Conservation (phyloP, 1,140 invertebrate genomes). For the Neodiprion virginianus region DNA sequence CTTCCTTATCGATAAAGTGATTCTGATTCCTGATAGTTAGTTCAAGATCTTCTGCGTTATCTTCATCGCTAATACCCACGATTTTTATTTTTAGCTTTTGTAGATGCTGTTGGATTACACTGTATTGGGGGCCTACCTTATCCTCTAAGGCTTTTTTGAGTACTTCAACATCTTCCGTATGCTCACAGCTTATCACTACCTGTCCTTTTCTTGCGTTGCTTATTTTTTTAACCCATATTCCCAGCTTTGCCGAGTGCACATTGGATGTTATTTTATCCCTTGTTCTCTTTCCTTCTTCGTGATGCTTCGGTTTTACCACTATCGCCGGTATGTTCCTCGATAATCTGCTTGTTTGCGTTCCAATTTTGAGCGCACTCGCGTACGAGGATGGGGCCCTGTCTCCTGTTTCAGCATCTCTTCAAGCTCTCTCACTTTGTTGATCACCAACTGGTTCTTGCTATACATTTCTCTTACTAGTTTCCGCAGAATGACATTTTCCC, state of each 20-base stretch:
- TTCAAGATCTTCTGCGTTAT: not conserved
- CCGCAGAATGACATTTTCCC: conserved; percentile 8
- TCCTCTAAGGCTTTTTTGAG: conserved; percentile 12
- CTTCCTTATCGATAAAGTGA: not conserved
- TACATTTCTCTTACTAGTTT: not conserved
- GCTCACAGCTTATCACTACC: conserved; percentile 1
- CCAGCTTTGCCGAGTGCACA: not conserved
- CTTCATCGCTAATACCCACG: conserved; percentile 1
- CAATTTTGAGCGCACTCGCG: not conserved
- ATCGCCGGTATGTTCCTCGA: not conserved
- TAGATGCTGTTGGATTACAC: not conserved
- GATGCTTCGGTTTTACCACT: not conserved
- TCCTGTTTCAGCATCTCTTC: not conserved
- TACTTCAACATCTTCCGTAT: not conserved
- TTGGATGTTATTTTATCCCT: not conserved
- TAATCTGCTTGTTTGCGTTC: not conserved
- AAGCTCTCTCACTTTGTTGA: conserved; percentile 15
- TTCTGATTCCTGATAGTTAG: not conserved
- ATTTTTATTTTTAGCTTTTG: not conserved
- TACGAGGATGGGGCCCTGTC: not conserved
- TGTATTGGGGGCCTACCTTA: conserved; percentile 10
- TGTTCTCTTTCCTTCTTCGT: not conserved
- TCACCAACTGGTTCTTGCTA: not conserved
- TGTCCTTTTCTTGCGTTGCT: not conserved
- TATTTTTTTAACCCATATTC: not conserved